A percentile compares a stretch with the other conserved stretches of the same genome.
Conservation (phyloP, 2,888 invertebrate species). For the Cheilosia vulpina region DNA sequence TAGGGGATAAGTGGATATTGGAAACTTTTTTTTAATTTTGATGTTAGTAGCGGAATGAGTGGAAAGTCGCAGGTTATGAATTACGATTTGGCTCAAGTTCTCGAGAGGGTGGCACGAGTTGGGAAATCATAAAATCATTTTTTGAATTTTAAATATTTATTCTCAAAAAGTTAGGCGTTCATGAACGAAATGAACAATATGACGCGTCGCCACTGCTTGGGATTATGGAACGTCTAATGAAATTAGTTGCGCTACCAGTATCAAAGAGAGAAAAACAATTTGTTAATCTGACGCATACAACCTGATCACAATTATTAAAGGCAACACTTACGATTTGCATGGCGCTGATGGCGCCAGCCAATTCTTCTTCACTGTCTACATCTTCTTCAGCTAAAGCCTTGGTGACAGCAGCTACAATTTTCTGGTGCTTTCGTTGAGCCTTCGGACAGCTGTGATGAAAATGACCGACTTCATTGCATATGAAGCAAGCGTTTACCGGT, state of each 20-base stretch:
- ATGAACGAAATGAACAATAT: too few species aligned
- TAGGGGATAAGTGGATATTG: too few species aligned
- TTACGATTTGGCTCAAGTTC: too few species aligned
- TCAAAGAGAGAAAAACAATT: conserved; percentile 39
- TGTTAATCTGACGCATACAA: not conserved
- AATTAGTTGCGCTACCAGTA: conserved; percentile 32
- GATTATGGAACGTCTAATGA: conserved; percentile 24
- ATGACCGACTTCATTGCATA: conserved; percentile 30
- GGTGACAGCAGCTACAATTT: conserved; percentile 41
- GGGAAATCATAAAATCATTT: too few species aligned
- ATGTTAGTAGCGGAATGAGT: too few species aligned
- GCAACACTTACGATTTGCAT: conserved; percentile 44
- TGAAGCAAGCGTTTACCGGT: conserved; percentile 26
- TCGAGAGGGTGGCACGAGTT: too few species aligned
- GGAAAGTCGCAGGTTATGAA: too few species aligned
- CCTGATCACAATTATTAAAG: not conserved
- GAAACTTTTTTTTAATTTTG: too few species aligned
- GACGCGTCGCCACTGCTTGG: too few species aligned
- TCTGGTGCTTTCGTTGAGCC: conserved; percentile 31
- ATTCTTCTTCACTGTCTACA: conserved; percentile 17
- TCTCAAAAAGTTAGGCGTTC: too few species aligned
- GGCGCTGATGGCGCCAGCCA: conserved; percentile 33
- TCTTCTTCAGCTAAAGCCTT: conserved; percentile 14
- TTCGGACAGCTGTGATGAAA: conserved; percentile 23
- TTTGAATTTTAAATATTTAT: too few species aligned